Evolutionary conservation across 92 coral and sea anemone species (phyloP).

Genomic region (Heteractis magnifica): DNA sequence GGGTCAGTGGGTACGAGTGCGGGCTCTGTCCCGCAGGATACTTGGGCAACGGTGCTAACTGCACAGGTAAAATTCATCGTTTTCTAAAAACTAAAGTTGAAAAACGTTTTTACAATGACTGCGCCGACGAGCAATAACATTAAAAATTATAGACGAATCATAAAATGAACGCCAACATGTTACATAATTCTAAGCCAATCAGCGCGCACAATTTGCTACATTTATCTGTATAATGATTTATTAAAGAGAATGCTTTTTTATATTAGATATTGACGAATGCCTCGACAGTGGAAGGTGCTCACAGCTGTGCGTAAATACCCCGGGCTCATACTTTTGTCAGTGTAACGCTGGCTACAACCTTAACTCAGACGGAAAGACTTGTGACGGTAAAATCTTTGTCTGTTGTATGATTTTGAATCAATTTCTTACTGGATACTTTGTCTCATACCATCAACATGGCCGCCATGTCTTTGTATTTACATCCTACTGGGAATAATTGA

Average conservation of each 20-base stretch:
- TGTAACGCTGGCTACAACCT: slow-evolving; percentile 44
- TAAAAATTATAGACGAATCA: too few species aligned
- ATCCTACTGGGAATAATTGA: too few species aligned
- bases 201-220: neutral
- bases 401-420: slow-evolving; percentile 18
- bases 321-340: slow-evolving; percentile 52
- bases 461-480: too few species aligned
- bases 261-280: slow-evolving; percentile 37
- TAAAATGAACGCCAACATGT: neutral
- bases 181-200: slow-evolving; percentile 24
- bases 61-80: slow-evolving; percentile 42
- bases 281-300: slow-evolving; percentile 20
- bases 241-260: too few species aligned
- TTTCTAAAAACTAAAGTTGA: too few species aligned
- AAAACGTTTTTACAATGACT: too few species aligned
- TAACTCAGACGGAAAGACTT: slow-evolving; percentile 27
- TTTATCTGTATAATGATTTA: too few species aligned
- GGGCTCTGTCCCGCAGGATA: slow-evolving; percentile 77
- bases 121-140: too few species aligned
- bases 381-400: slow-evolving; percentile 38
- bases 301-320: slow-evolving; percentile 46
- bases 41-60: slow-evolving; percentile 61
- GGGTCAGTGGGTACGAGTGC: slow-evolving; percentile 50
- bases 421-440: neutral
- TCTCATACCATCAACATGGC: too few species aligned